Base-by-base conservation (phyloP, 2,888 invertebrate species). In the Cantharis rustica region DNA sequence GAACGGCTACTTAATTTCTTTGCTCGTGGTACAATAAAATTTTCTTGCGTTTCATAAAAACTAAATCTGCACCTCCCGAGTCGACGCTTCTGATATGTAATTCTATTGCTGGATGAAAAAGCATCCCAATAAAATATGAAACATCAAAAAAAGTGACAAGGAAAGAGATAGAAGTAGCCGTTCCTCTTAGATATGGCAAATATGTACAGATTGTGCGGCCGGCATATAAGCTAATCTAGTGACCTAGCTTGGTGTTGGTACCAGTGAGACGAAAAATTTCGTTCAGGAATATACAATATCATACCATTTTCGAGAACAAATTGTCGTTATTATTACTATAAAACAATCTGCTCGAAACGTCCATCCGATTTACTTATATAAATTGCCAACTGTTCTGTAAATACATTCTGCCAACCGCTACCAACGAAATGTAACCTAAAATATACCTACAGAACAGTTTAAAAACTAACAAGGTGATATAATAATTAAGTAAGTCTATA, bases 191-290 rank as follows among this genome's bases (percentile, higher is more conserved):
- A 69, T 68, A 77, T 82, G 81, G 81, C 82, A 80, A 81, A 80
- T 83, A 82, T 83, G 79, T 83, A 82, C 81, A 82, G 79, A 82
- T 80, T 84, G 84, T 85, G 85, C 84, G 83, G 85, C 85, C 85
- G 86, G 85, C 85, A 83, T 81, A 83, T 83, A 84, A 85, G 85
- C 85, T 85, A 85, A 83, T 84, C 84, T 86, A 86, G 83, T 82
- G 80, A 84, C 79, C 85, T 85, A 86, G 85, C 84, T 87, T 87
- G 87, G 86, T 87, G 87, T 86, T 87, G 85, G 84, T 86, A 87
- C 86, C 87, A 87, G 87, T 87, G 87, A 86, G 86, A 84, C 83
- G 82, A 81, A 83, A 76, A 79, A 80, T 78, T 74, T 76, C 83
- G 84, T 85, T 85, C 84, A 84, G 84, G 82, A 81, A 85, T 85